Base-by-base conservation (phyloP, 2,888 invertebrate species). In the Deilephila elpenor region DNA sequence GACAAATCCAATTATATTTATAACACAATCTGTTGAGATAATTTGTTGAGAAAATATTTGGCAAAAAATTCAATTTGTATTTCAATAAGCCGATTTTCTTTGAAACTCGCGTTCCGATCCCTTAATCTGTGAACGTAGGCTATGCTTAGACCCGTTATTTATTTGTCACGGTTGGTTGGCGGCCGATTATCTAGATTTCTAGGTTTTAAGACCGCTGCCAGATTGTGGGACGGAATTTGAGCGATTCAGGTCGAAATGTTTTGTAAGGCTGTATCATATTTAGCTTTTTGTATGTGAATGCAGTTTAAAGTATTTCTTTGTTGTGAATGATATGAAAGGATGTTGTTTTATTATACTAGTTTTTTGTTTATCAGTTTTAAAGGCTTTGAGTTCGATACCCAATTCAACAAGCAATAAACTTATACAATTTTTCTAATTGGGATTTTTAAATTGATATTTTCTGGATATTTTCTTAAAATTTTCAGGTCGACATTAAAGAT, bases 111-210 rank as follows among this genome's bases (percentile, higher is more conserved):
- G 17, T 29, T 60, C 29, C 60, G 25, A 29, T 8, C 60, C 60
- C 60, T 60, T 60, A 60, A 60, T 60, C 60, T 60, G 17, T 25
- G 60, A 29, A 29, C 29, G 60, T 60, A 60, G 60, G 60, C 29
- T 29, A 29, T 60, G 14, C 17, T 29, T 29, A 29, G 60, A 60
- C 14, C 17, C 29, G 60, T 60, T 60, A 60, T 60, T 60, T 60
- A 60, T 60, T 60, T 32, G 25, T 29, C 29, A 29, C 60, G 14
- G 29, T 60, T 60, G 60, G 29, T 29, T 25, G 17, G 60, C 17
- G 14, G 25, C 56, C 56, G 56, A 56, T 56, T 56, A 56, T n/a
- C 5, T 6, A 56, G 56, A 56, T 5, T 5, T 60, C 29, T 29
- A 60, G 60, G 5, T 8, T n/a, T 59, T 59, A 11, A 59, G 8